These are phyloP conservation scores for Nothobranchius kuhntae DNA, from an alignment of 2,113 vertebrate genomes.

Conservation along the genomic window DNA sequence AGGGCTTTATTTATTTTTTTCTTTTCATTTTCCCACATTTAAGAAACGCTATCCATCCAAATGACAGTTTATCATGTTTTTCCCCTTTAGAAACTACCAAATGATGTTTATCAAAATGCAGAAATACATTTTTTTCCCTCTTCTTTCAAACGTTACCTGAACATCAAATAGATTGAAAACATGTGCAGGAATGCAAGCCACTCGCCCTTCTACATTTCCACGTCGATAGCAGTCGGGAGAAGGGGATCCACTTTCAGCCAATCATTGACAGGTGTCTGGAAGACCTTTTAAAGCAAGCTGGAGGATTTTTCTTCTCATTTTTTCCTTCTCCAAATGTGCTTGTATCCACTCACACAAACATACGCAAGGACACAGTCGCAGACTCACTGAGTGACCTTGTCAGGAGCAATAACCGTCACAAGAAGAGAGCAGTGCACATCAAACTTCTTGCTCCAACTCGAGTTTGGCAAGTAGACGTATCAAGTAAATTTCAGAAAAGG, in stretches of 20 bases:
- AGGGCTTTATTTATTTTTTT: constrained; percentile 37
- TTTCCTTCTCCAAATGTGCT: constrained; percentile 1
- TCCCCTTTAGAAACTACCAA: constrained; percentile 22
- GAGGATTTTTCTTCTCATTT: neutral
- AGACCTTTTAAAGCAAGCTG: constrained; percentile 46
- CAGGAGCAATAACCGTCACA: constrained; percentile 55
- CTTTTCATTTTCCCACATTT: constrained; percentile 18
- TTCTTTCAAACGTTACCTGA: constrained; percentile 47
- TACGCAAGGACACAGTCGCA: constrained; percentile 12
- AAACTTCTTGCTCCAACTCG: constrained; percentile 26
- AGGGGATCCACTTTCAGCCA: constrained; percentile 51
- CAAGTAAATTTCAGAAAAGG: constrained; percentile 26
- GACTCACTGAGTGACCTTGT: constrained; percentile 59
- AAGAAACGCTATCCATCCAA: constrained; percentile 16
- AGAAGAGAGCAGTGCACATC: constrained; percentile 30
- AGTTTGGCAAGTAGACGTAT: constrained; percentile 12
- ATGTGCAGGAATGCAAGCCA: constrained; percentile 44
- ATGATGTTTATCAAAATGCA: constrained; percentile 63
- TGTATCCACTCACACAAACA: constrained; percentile 23
- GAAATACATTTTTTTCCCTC: constrained; percentile 35
- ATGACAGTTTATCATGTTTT: constrained; percentile 48
- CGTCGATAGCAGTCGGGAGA: constrained; percentile 45
- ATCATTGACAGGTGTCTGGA: constrained; percentile 65
- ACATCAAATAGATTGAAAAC: constrained; percentile 54
- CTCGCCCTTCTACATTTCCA: constrained; percentile 34